These are phyloP conservation scores for Drosophila phalerata DNA, from an alignment of 2,888 invertebrate genomes.

Conservation along the genomic window DNA sequence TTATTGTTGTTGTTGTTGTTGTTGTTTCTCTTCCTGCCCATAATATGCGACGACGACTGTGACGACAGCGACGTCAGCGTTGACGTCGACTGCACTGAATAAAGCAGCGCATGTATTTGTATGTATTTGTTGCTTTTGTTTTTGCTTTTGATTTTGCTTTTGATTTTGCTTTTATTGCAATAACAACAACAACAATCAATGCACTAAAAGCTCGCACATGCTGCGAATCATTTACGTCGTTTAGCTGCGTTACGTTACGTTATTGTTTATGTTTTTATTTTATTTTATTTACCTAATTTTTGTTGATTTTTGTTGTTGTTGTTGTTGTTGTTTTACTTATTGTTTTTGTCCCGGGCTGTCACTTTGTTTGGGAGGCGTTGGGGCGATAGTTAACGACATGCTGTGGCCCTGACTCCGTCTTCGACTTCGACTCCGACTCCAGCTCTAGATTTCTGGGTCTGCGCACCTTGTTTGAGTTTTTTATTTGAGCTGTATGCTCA, in stretches of 20 bases:
- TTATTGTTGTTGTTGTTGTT: conserved; percentile 43
- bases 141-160: conserved; percentile 9
- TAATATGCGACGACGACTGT: conserved; percentile 53
- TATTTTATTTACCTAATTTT: neutral
- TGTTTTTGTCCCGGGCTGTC: conserved; percentile 45
- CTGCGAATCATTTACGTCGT: conserved; percentile 23
- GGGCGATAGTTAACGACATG: conserved; percentile 55
- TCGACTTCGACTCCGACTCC: conserved; percentile 5
- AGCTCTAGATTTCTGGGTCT: too few species aligned
- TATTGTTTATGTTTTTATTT: neutral
- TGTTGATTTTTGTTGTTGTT: neutral
- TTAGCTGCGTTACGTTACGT: conserved; percentile 8
- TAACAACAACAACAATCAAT: conserved; percentile 29
- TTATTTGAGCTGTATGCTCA: conserved; percentile 54
- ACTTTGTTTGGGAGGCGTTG: conserved; percentile 33
- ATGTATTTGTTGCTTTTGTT: conserved; percentile 22
- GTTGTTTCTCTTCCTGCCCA: conserved; percentile 52
- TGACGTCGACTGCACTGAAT: conserved; percentile 65
- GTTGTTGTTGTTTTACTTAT: conserved; percentile 48
- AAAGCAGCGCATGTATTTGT: conserved; percentile 48
- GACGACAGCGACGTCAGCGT: conserved; percentile 56
- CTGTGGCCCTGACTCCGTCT: conserved; percentile 35
- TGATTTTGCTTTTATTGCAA: conserved; percentile 14
- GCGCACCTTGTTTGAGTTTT: conserved; percentile 72
- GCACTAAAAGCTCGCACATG: conserved; percentile 34